Base-by-base conservation (phyloP, 2,888 invertebrate species). In the Argyra leucocephala region DNA sequence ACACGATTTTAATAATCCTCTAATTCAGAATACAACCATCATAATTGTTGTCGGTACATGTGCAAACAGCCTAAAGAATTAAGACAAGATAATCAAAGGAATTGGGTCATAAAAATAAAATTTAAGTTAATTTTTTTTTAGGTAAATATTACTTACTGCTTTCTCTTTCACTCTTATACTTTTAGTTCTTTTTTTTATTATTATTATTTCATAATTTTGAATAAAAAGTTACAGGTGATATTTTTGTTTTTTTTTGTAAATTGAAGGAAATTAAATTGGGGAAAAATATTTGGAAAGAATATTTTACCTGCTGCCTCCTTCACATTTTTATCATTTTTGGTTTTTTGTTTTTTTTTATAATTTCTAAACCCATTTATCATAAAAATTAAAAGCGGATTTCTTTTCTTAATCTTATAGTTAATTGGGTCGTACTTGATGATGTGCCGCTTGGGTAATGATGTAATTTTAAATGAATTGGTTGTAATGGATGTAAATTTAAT, bases 1-100 rank as follows among this genome's bases (percentile, higher is more conserved):
- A n/a, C n/a, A n/a, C n/a, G n/a, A n/a, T n/a, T n/a, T n/a, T n/a
- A n/a, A n/a, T n/a, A n/a, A n/a, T n/a, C n/a, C n/a, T n/a, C n/a
- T n/a, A n/a, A n/a, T n/a, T n/a, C n/a, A n/a, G n/a, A n/a, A n/a
- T n/a, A n/a, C n/a, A n/a, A n/a, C n/a, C n/a, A n/a, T n/a, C n/a
- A n/a, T n/a, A n/a, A n/a, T n/a, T n/a, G n/a, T n/a, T n/a, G n/a
- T n/a, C n/a, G n/a, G n/a, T n/a, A n/a, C n/a, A n/a, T n/a, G n/a
- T n/a, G n/a, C n/a, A n/a, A n/a, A n/a, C n/a, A n/a, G n/a, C n/a
- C n/a, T 31, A 31, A 48, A 18, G n/a, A 15, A n/a, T 48, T 48
- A 48, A 48, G 48, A 48, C 48, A 48, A 18, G 48, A 48, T 48
- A 48, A 48, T 48, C 48, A 48, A 48, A 48, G 48, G 48, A 48